Evolutionary conservation across 2,888 invertebrate species (phyloP), one percentile per base, ranked within the genome.

Genomic region (Amphipoea lucens): DNA sequence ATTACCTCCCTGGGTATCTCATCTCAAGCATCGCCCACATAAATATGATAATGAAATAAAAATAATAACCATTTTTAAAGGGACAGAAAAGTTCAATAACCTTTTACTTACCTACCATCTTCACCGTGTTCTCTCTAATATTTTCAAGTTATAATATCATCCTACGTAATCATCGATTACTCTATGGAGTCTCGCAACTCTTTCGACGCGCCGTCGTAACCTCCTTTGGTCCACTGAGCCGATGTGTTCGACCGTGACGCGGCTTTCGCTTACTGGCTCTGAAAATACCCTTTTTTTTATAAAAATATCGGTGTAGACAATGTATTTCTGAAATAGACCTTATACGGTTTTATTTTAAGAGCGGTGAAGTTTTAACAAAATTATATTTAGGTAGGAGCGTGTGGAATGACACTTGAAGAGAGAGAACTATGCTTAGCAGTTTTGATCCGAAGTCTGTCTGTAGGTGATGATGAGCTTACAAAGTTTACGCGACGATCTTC

Each of bases 221-320:
- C 67, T 54, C 71, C 83, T 76, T 73, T 80, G 85, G 78, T 85
- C 75, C 72, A 63, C 36, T 85, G 76, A 42, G 42, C 66, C 51
- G 62, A 66, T 67, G 12, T 66, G 14, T 66, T 85, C 74, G 74
- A 11, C 69, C 85, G 54, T 81, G 71, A 72, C 57, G 63, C 42
- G 14, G 23, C 42, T 80, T 29, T 74, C 29, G 60, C 60, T 12
- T 51, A 45, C 80, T 76, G 29, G 54, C 14, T 62, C 60, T 57
- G 60, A 65, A 83, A 71, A 42, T 60, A 71, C 60, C 9, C 3
- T 42, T 71, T 71, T 40, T 71, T 40, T 12, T 36, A 54, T 4
- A 70, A 54, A 51, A 70, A 70, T 54, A 69, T 5, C 51, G n/a
- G 5, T 54, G 9, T 40, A 9, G 9, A 54, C 36, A 0, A 14